Evolutionary conservation across 2,113 vertebrate species (phyloP).

Genomic region (Butorides virescens): DNA sequence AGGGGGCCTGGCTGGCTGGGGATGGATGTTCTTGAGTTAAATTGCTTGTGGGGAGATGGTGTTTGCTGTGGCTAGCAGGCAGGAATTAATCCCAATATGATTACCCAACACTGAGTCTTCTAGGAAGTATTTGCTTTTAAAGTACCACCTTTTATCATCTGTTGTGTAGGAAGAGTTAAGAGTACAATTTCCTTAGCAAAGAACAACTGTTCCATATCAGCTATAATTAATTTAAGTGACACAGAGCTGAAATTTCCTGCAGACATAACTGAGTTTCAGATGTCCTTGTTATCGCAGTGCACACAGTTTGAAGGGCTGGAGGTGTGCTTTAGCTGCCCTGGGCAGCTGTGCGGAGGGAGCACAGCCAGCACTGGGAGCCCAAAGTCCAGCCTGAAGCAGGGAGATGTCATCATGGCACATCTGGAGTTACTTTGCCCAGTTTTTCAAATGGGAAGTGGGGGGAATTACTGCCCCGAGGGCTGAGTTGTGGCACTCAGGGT

Average conservation of each 20-base stretch:
- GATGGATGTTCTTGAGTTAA: not conserved
- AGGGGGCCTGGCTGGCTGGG: too few species aligned
- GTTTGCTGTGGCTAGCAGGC: not conserved
- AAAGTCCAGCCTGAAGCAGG: not conserved
- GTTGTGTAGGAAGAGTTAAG: not conserved
- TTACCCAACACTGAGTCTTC: not conserved
- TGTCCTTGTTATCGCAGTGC: accelerated
- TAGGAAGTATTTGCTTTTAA: not conserved
- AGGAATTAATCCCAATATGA: not conserved
- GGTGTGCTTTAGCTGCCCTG: not conserved
- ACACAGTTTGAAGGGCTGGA: not conserved
- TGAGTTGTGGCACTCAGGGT: not conserved
- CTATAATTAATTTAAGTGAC: not conserved
- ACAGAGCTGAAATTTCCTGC: not conserved
- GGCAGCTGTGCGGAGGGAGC: accelerated
- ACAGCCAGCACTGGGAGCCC: not conserved
- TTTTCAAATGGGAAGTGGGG: not conserved
- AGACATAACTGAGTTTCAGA: not conserved
- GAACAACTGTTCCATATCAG: not conserved
- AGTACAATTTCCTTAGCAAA: not conserved
- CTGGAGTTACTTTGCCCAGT: not conserved
- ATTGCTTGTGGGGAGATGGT: not conserved
- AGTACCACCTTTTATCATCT: not conserved
- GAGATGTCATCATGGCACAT: not conserved
- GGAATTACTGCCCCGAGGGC: not conserved